Evolutionary conservation across 2,113 vertebrate genomes (phyloP).

Genomic region (Triplophysa rosa): DNA sequence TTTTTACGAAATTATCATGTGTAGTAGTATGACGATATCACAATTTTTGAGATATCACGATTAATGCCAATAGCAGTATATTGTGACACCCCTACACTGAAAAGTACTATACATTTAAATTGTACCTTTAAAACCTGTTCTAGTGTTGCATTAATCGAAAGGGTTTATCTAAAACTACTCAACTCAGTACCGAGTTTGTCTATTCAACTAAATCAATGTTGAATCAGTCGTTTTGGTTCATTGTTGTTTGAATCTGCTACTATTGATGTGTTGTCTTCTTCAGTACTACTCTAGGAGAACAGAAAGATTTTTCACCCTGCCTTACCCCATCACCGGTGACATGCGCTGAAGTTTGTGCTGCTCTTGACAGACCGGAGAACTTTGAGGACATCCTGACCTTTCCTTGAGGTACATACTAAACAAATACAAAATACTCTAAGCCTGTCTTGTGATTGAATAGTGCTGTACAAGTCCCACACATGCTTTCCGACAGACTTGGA

Average conservation of each 20-base stretch:
- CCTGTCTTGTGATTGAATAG: background rate
- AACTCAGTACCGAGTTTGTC: too few species aligned
- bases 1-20: too few species aligned
- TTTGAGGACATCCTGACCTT: background rate
- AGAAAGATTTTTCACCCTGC: background rate
- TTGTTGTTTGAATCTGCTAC: too few species aligned
- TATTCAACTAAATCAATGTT: background rate
- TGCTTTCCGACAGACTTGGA: background rate
- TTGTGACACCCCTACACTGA: too few species aligned
- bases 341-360: background rate
- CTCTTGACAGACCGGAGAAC: background rate
- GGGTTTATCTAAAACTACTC: too few species aligned
- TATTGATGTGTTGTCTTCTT: background rate
- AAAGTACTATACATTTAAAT: too few species aligned
- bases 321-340: background rate
- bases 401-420: background rate
- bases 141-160: background rate
- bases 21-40: too few species aligned
- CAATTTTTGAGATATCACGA: too few species aligned
- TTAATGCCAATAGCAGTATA: too few species aligned
- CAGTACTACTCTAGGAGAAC: background rate
- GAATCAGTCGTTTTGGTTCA: background rate
- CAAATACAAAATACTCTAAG: background rate
- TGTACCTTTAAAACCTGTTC: too few species aligned
- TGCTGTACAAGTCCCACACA: background rate